Evolutionary conservation across 64 coral and sea anemone species (phyloP).

Genomic region (Acropora yongei): DNA sequence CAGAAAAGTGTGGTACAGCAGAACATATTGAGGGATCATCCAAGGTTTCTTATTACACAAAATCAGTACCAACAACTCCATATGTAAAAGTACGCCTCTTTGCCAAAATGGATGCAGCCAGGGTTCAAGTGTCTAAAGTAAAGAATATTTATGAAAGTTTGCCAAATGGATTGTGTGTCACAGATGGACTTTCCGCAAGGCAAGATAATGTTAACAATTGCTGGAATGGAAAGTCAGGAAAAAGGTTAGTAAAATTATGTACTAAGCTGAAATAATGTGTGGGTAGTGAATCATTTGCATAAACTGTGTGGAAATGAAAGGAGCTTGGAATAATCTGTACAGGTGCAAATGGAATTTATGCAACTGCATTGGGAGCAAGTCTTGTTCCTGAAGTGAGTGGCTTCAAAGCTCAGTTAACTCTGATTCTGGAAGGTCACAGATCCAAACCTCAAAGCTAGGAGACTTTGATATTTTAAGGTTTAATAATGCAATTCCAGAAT

Average conservation of each 20-base stretch:
- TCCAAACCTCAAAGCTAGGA: too few relatives aligned
- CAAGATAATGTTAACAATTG: not conserved
- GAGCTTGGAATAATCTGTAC: too few relatives aligned
- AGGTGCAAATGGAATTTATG: too few relatives aligned
- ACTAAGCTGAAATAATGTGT: too few relatives aligned
- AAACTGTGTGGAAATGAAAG: too few relatives aligned
- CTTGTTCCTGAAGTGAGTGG: too few relatives aligned
- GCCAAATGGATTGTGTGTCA: conserved; percentile 1
- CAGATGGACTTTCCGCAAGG: not conserved
- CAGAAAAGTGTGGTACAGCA: conserved; percentile 11
- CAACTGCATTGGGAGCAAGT: too few relatives aligned
- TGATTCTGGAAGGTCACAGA: too few relatives aligned
- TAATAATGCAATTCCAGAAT: too few relatives aligned
- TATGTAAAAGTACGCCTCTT: conserved; percentile 17
- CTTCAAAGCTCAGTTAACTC: too few relatives aligned
- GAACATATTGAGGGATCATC: not conserved
- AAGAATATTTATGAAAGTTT: not conserved
- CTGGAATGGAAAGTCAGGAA: conserved; percentile 40
- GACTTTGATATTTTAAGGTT: too few relatives aligned
- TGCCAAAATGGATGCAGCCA: not conserved
- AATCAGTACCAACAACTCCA: not conserved
- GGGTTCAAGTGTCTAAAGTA: not conserved
- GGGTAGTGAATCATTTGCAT: too few relatives aligned
- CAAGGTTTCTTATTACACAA: not conserved
- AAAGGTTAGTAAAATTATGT: not conserved